phyloP scores from a whole-genome alignment of 2,888 invertebrate genomes.

The Ophraella communa region DNA sequence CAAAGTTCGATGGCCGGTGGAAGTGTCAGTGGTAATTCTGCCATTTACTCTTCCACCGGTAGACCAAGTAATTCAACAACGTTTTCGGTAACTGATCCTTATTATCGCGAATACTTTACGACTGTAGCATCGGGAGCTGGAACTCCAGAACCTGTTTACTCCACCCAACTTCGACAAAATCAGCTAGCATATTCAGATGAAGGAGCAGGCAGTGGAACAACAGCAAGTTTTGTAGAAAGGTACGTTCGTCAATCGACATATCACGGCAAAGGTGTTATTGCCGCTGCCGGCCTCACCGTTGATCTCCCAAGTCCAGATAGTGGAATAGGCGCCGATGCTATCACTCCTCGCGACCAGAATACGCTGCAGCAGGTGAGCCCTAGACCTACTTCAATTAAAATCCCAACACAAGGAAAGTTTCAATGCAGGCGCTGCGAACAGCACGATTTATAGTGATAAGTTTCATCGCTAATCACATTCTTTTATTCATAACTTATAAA shows the following conservation, averaged over 20 bases:
- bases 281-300: constrained; percentile 84
- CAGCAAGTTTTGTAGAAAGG: constrained; percentile 71
- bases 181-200: constrained; percentile 66
- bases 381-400: constrained; percentile 39
- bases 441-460: constrained; percentile 30
- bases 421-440: constrained; percentile 33
- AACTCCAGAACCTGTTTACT: constrained; percentile 64
- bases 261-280: constrained; percentile 76
- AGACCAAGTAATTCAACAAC: constrained; percentile 62
- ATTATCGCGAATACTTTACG: constrained; percentile 82
- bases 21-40: constrained; percentile 59
- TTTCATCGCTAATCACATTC: constrained; percentile 28
- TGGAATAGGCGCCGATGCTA: constrained; percentile 93
- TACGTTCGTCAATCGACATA: constrained; percentile 71
- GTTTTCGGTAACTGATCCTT: constrained; percentile 73
- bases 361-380: constrained; percentile 85
- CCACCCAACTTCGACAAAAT: constrained; percentile 59
- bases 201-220: constrained; percentile 64
- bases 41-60: constrained; percentile 56
- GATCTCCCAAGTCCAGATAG: constrained; percentile 95
- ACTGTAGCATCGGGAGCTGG: constrained; percentile 65
- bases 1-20: constrained; percentile 59
- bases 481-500: neutral
- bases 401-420: constrained; percentile 4
- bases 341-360: constrained; percentile 89